phyloP scores from a whole-genome alignment of 37 sponge, comb jelly and placozoan genomes.

The Ianthella basta region DNA sequence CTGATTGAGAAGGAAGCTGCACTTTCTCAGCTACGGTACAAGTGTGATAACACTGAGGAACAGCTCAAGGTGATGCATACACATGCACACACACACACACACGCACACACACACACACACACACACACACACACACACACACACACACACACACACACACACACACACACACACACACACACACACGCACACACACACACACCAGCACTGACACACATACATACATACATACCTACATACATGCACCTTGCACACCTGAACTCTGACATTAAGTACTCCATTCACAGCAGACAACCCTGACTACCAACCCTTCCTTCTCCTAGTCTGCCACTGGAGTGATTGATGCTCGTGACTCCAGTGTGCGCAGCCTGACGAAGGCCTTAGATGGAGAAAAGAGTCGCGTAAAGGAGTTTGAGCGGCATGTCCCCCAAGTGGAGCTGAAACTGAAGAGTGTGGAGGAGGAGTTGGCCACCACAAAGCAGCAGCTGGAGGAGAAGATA shows the following conservation, averaged over 20 bases:
- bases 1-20: slow-evolving; percentile 35
- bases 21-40: background rate
- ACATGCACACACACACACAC: too few relatives aligned
- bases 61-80: slow-evolving; percentile 21
- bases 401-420: slow-evolving; percentile 51
- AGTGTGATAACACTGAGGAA: slow-evolving; percentile 8
- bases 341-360: slow-evolving; percentile 62
- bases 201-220: too few relatives aligned
- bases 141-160: too few relatives aligned
- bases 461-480: slow-evolving; percentile 38
- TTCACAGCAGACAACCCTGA: too few relatives aligned
- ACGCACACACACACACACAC: too few relatives aligned
- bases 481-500: slow-evolving; percentile 78
- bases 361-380: slow-evolving; percentile 35
- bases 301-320: background rate
- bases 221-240: too few relatives aligned
- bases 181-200: too few relatives aligned
- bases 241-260: too few relatives aligned
- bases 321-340: slow-evolving; percentile 65
- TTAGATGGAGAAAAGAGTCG: slow-evolving; percentile 33
- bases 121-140: too few relatives aligned
- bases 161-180: too few relatives aligned
- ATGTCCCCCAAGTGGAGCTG: slow-evolving; percentile 52
- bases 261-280: too few relatives aligned
- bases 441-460: slow-evolving; percentile 30